Evolutionary conservation across 2,797 vertebrate genomes (phyloP).

Genomic region (Capromys pilorides): DNA sequence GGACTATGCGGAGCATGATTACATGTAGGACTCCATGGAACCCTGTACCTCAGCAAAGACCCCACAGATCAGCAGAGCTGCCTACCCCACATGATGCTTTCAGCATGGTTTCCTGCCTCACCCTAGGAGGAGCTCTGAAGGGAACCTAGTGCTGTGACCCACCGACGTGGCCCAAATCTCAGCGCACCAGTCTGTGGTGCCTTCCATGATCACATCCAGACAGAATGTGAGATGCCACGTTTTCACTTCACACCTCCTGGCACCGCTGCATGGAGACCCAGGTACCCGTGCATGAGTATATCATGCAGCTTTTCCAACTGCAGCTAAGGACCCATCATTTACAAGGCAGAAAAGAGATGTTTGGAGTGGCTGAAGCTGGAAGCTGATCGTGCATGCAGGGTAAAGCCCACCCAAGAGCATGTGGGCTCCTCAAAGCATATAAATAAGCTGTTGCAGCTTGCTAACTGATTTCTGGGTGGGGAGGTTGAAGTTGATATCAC

Average conservation of each 20-base stretch:
- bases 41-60: background rate
- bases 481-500: too few species aligned
- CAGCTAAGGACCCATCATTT: too few species aligned
- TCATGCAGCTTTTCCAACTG: background rate
- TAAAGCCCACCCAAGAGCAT: too few species aligned
- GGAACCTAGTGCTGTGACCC: background rate
- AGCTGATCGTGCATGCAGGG: too few species aligned
- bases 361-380: too few species aligned
- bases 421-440: too few species aligned
- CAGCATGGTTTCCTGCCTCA: background rate
- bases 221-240: background rate
- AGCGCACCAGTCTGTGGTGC: background rate
- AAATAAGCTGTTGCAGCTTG: too few species aligned
- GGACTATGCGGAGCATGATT: too few species aligned
- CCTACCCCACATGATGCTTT: background rate
- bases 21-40: background rate
- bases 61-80: background rate
- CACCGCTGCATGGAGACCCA: background rate
- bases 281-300: background rate
- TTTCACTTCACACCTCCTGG: background rate
- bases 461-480: too few species aligned
- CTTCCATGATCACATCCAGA: background rate
- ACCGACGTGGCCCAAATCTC: background rate
- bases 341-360: too few species aligned
- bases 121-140: background rate